Evolutionary conservation across 1,140 invertebrate species (phyloP).

Genomic region (Dinothrombium tinctorium): DNA sequence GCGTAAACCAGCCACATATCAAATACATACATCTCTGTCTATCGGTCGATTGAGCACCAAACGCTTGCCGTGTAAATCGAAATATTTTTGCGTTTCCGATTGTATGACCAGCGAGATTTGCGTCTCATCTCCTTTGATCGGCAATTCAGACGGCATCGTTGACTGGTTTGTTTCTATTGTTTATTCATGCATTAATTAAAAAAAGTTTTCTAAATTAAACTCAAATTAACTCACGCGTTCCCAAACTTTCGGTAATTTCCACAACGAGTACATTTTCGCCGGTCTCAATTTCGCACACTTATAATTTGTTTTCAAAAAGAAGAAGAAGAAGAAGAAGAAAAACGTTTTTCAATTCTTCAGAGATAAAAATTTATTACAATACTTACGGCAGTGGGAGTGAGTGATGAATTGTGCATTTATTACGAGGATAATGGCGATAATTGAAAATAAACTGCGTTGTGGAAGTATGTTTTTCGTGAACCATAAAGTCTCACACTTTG

Average conservation of each 20-base stretch:
- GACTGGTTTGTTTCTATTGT: conserved; percentile 50
- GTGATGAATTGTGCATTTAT: no score
- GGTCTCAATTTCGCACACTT: conserved; percentile 50
- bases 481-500: no score
- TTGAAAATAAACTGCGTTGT: no score
- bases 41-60: conserved; percentile 48
- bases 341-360: no score
- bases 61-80: conserved; percentile 53
- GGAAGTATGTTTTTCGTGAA: no score
- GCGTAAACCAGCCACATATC: not conserved
- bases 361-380: no score
- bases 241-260: conserved; percentile 64
- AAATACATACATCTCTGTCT: conserved; percentile 46
- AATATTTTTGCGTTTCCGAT: conserved; percentile 41
- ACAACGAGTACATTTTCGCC: conserved; percentile 64
- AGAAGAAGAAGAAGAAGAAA: no score
- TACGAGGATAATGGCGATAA: no score
- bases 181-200: not conserved
- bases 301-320: no score
- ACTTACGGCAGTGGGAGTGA: no score
- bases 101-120: conserved; percentile 50
- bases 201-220: conserved; percentile 2
- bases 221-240: conserved; percentile 41
- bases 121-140: conserved; percentile 51
- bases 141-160: conserved; percentile 47